Evolutionary conservation across 2,113 vertebrate species (phyloP), one percentile per base, ranked within the genome.

Genomic region (Siniperca knerii): DNA sequence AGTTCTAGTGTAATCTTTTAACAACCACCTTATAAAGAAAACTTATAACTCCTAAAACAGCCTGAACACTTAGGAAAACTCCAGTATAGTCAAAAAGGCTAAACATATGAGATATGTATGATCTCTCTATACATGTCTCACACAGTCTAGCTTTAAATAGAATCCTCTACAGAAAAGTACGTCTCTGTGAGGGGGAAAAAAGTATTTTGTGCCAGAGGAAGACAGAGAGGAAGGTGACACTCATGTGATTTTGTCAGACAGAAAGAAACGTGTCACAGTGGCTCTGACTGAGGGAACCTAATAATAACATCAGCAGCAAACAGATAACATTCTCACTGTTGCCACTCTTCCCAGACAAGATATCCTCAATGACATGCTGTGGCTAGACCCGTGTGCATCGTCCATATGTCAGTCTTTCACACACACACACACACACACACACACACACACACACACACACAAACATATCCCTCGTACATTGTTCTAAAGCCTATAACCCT

Each of bases 331-430:
- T 77, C 29, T 44, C 10, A 42, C 48, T 85, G 79, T 60, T 77
- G 37, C 55, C 46, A 21, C 48, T 44, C 35, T 54, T 44, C 29
- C 8, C 11, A 18, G 88, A 82, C 77, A 81, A 81, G 40, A 79
- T 42, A 40, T 67, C 23, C 11, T 83, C 84, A 85, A 79, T 78
- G 75, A 76, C 76, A 87, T 79, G 66, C 81, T 82, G 75, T 72
- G 69, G 58, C 78, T 66, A 35, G 37, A 70, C n/a, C 61, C 13
- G 8, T 57, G 70, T 62, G 57, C 46, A 74, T 76, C 1, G 8
- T 44, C 46, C 69, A 90, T 83, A 81, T 83, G 76, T 78, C 33
- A 61, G 57, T 66, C 33, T 50, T 25, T 50, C 29, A 8, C 42
- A 75, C 44, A 66, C 67, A 62, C 54, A 33, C 65, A 68, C 40